Evolutionary conservation across 2,888 invertebrate species (phyloP).

Genomic region (Anorthoa munda): DNA sequence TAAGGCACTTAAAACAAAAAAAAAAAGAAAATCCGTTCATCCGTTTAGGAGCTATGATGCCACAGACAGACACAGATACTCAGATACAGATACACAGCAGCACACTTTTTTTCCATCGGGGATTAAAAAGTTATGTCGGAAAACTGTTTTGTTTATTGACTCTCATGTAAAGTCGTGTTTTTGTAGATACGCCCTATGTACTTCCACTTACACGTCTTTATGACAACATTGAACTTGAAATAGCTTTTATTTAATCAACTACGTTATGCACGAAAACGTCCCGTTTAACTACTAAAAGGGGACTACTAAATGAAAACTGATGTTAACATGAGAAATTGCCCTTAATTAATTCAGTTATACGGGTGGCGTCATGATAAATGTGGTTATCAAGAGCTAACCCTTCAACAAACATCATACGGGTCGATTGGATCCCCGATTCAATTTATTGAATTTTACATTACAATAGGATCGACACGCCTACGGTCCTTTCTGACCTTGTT

Average conservation of each 20-base stretch:
- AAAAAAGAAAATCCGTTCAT: too few relatives aligned
- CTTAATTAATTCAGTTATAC: slow-evolving; percentile 22
- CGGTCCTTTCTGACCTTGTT: slow-evolving; percentile 61
- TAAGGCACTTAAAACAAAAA: too few relatives aligned
- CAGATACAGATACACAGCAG: too few relatives aligned
- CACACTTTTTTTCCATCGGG: too few relatives aligned
- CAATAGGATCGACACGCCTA: slow-evolving; percentile 55
- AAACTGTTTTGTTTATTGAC: too few relatives aligned
- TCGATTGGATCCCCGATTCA: slow-evolving; percentile 55
- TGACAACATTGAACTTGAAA: slow-evolving; percentile 10
- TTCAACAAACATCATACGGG: slow-evolving; percentile 52
- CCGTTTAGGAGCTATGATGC: too few relatives aligned
- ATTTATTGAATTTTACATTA: slow-evolving; percentile 60
- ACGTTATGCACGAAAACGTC: slow-evolving; percentile 10
- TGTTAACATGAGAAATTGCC: slow-evolving; percentile 26
- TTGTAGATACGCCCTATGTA: too few relatives aligned
- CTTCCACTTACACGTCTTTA: not conserved
- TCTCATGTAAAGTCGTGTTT: too few relatives aligned
- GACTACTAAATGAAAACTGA: slow-evolving; percentile 33
- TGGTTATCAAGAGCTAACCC: slow-evolving; percentile 35
- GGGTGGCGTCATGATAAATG: slow-evolving; percentile 35
- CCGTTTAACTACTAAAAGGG: slow-evolving; percentile 26
- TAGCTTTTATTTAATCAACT: slow-evolving; percentile 34
- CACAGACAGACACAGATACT: too few relatives aligned
- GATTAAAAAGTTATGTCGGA: too few relatives aligned